Conservation (phyloP, 64 coral and sea anemone species). For the Actinia tenebrosa region DNA sequence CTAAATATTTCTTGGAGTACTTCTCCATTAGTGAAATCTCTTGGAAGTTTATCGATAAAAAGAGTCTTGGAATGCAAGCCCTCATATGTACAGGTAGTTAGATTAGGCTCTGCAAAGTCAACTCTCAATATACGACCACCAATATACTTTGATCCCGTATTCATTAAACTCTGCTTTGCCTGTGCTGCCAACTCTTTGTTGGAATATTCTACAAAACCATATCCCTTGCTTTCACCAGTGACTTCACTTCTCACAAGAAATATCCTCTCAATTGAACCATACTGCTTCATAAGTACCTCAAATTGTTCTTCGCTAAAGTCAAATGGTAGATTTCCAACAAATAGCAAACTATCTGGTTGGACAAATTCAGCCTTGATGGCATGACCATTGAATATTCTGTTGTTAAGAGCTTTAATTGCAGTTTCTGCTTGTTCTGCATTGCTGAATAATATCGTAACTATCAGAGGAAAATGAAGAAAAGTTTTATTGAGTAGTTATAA, state of each 20-base stretch:
- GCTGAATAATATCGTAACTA: background rate
- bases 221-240: slow-evolving; percentile 92
- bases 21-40: slow-evolving; percentile 80
- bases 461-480: background rate
- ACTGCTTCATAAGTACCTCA: slow-evolving; percentile 79
- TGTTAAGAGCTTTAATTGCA: background rate
- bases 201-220: slow-evolving; percentile 96
- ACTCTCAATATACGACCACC: slow-evolving; percentile 79
- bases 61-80: slow-evolving; percentile 90
- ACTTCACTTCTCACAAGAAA: slow-evolving; percentile 80
- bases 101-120: slow-evolving; percentile 81
- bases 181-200: slow-evolving; percentile 58
- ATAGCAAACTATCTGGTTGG: slow-evolving; percentile 67
- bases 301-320: slow-evolving; percentile 86
- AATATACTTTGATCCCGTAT: slow-evolving; percentile 77
- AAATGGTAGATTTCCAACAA: slow-evolving; percentile 93
- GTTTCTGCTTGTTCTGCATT: background rate
- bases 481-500: too few relatives aligned
- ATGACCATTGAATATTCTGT: background rate
- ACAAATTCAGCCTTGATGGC: background rate
- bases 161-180: slow-evolving; percentile 84
- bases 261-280: slow-evolving; percentile 79
- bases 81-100: slow-evolving; percentile 42
- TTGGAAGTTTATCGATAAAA: slow-evolving; percentile 87
- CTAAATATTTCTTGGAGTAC: slow-evolving; percentile 68